phyloP scores from a whole-genome alignment of 2,797 vertebrate genomes.

The Helarctos malayanus region DNA sequence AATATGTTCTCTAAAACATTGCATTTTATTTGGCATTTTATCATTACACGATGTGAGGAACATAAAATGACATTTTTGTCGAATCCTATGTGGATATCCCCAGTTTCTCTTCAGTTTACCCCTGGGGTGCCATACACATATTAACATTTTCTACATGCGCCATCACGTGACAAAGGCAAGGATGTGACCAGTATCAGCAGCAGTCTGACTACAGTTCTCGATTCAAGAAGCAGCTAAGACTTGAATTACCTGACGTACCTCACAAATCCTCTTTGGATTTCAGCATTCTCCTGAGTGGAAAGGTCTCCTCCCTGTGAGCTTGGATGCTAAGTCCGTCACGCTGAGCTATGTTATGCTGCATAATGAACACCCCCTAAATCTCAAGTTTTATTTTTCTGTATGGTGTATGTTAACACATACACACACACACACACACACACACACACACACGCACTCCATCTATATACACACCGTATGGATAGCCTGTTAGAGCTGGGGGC shows the following conservation, averaged over 20 bases:
- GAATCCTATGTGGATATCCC: background rate
- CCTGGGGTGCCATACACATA: fast-evolving
- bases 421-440: background rate
- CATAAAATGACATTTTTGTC: background rate
- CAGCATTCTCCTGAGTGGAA: background rate
- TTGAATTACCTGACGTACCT: background rate
- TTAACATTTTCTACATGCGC: background rate
- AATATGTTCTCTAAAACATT: background rate
- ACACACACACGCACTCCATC: background rate
- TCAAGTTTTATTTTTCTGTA: background rate
- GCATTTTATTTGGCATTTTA: background rate
- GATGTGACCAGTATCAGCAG: fast-evolving
- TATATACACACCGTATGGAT: background rate
- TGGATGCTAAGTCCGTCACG: background rate
- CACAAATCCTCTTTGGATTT: background rate
- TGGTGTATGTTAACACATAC: background rate
- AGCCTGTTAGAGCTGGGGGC: no score
- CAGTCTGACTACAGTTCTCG: background rate
- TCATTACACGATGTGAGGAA: background rate
- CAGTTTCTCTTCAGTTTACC: background rate
- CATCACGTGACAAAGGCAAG: background rate
- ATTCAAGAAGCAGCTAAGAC: background rate
- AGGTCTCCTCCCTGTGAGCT: background rate
- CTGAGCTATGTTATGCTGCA: background rate
- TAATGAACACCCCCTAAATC: background rate